A percentile compares a stretch with the other conserved stretches of the same genome.
Conservation (phyloP, 92 coral and sea anemone species). For the Chrysogorgia sp. region DNA sequence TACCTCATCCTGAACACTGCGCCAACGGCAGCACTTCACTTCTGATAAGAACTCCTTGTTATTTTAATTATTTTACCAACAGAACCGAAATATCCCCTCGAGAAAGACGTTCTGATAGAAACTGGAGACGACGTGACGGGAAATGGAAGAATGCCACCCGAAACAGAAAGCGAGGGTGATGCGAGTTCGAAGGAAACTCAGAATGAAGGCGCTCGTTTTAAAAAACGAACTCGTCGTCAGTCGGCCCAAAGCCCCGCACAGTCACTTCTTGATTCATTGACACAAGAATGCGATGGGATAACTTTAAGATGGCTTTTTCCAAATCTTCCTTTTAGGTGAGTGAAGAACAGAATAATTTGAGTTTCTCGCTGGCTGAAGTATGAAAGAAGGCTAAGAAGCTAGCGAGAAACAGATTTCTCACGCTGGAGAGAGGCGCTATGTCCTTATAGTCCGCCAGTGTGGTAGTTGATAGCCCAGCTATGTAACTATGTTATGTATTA, state of each 20-base stretch:
- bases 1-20: no score
- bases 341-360: background rate
- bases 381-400: no score
- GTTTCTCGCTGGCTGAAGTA: background rate
- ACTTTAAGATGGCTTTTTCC: slow-evolving; percentile 70
- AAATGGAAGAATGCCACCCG: background rate
- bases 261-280: slow-evolving; percentile 48
- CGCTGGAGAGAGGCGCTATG: no score
- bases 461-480: no score
- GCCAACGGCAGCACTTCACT: no score
- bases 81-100: no score
- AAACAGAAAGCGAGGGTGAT: background rate
- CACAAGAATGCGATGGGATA: slow-evolving; percentile 87
- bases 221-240: slow-evolving; percentile 13
- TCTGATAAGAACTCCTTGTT: no score
- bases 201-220: background rate
- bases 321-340: slow-evolving; percentile 73
- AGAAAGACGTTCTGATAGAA: no score
- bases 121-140: background rate
- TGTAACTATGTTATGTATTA: no score
- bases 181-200: background rate
- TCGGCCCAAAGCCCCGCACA: background rate
- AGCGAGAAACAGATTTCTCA: no score
- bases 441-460: no score
- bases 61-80: no score